Percentiles rank a stretch among this genome's conserved stretches.
phyloP scores from a whole-genome alignment of 2,888 invertebrate genomes.

The Lomographa bimaculata region DNA sequence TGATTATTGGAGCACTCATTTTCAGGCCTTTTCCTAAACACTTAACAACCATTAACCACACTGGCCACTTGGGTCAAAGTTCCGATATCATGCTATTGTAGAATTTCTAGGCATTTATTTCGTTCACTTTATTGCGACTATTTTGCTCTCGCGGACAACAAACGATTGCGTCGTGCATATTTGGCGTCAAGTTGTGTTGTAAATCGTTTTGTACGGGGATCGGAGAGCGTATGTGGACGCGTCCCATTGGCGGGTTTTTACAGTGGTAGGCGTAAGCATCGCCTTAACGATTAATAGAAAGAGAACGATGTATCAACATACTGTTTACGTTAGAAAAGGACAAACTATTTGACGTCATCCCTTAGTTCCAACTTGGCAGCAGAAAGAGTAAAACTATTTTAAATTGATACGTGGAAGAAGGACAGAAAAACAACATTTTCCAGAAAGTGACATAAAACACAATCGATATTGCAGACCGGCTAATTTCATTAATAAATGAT shows the following conservation, averaged over 20 bases:
- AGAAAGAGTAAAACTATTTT: slow-evolving; percentile 9
- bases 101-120: slow-evolving; percentile 49
- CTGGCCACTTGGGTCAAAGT: slow-evolving; percentile 47
- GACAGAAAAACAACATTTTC: slow-evolving; percentile 14
- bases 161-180: slow-evolving; percentile 69
- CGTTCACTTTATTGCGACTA: slow-evolving; percentile 54
- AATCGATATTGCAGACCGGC: no score
- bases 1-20: slow-evolving; percentile 80
- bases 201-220: slow-evolving; percentile 49
- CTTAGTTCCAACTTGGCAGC: slow-evolving; percentile 12
- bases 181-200: slow-evolving; percentile 58
- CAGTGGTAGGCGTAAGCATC: slow-evolving; percentile 43
- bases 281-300: slow-evolving; percentile 31
- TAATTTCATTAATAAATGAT: no score
- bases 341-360: slow-evolving; percentile 12
- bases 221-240: slow-evolving; percentile 64
- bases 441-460: slow-evolving; percentile 1
- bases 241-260: slow-evolving; percentile 55
- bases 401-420: neutral
- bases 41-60: slow-evolving; percentile 40
- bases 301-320: slow-evolving; percentile 26
- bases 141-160: slow-evolving; percentile 52
- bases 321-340: slow-evolving; percentile 5
- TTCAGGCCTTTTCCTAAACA: slow-evolving; percentile 47
- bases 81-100: slow-evolving; percentile 58